These are phyloP conservation scores for Dicrurus megarhynchus DNA, from an alignment of 2,113 vertebrate genomes.

Conservation along the genomic window DNA sequence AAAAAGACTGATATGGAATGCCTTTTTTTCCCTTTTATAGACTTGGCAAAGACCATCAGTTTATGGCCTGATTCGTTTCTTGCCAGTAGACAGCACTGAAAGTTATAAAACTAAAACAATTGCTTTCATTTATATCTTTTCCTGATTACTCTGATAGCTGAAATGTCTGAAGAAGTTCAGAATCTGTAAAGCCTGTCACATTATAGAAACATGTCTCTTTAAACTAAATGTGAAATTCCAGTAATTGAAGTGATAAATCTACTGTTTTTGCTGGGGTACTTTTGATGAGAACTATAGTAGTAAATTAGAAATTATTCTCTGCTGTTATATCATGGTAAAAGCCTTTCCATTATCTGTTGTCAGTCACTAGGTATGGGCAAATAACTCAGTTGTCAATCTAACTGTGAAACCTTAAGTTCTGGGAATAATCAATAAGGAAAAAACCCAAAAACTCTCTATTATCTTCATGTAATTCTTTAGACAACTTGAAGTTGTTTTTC, in stretches of 20 bases:
- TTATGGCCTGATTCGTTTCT: conserved; percentile 70
- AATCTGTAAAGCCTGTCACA: conserved; percentile 89
- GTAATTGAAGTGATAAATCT: conserved; percentile 93
- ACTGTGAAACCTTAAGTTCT: conserved; percentile 75
- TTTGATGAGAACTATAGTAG: conserved; percentile 86
- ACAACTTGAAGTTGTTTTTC: conserved; percentile 51
- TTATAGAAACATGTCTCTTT: conserved; percentile 93
- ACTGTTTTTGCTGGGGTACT: conserved; percentile 81
- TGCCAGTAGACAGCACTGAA: conserved; percentile 69
- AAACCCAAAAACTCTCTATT: conserved; percentile 46
- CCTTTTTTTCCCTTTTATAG: conserved; percentile 52
- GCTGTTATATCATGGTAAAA: conserved; percentile 83
- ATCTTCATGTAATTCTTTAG: conserved; percentile 50
- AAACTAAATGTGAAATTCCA: conserved; percentile 95
- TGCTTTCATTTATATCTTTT: conserved; percentile 75
- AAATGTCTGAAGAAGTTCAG: conserved; percentile 84
- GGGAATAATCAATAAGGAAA: conserved; percentile 82
- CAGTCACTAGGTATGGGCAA: conserved; percentile 83
- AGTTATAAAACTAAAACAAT: conserved; percentile 75
- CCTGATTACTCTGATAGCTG: conserved; percentile 80
- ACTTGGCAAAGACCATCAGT: conserved; percentile 63
- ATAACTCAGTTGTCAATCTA: conserved; percentile 88
- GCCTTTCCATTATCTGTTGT: conserved; percentile 87
- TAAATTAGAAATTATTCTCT: conserved; percentile 91
- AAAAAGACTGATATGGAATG: conserved; percentile 21